These are phyloP conservation scores for Lagopus leucura DNA, from an alignment of 2,113 vertebrate genomes.

Conservation along the genomic window DNA sequence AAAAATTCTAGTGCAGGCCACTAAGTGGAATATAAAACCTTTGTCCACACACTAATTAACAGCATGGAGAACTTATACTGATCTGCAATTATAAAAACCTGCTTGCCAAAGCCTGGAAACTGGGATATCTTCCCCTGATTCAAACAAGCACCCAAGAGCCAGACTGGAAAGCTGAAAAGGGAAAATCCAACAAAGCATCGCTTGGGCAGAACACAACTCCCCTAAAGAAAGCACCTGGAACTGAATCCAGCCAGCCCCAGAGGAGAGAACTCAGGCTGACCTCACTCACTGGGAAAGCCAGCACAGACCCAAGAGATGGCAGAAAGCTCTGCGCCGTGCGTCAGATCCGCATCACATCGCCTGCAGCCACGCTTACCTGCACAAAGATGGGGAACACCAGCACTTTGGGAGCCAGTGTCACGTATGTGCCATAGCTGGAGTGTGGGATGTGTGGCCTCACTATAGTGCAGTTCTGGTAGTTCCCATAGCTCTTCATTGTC, in stretches of 20 bases:
- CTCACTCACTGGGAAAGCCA: neutral
- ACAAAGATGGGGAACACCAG: slow-evolving; percentile 95
- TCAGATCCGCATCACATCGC: accelerated
- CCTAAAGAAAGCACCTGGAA: neutral
- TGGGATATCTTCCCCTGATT: neutral
- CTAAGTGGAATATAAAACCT: neutral
- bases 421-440: slow-evolving; percentile 87
- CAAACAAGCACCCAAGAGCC: neutral
- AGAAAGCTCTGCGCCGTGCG: neutral
- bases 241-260: neutral
- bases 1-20: neutral
- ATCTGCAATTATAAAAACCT: neutral
- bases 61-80: neutral
- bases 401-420: slow-evolving; percentile 90
- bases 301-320: neutral
- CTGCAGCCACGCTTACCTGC: slow-evolving; percentile 79
- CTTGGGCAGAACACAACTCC: neutral
- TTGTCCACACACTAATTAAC: neutral
- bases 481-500: slow-evolving; percentile 83
- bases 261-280: neutral
- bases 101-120: neutral
- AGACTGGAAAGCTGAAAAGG: neutral
- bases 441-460: slow-evolving; percentile 85
- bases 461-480: slow-evolving; percentile 91
- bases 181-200: neutral